Base-by-base conservation (phyloP, 2,797 vertebrate genomes). In the Macropus fuliginosus region DNA sequence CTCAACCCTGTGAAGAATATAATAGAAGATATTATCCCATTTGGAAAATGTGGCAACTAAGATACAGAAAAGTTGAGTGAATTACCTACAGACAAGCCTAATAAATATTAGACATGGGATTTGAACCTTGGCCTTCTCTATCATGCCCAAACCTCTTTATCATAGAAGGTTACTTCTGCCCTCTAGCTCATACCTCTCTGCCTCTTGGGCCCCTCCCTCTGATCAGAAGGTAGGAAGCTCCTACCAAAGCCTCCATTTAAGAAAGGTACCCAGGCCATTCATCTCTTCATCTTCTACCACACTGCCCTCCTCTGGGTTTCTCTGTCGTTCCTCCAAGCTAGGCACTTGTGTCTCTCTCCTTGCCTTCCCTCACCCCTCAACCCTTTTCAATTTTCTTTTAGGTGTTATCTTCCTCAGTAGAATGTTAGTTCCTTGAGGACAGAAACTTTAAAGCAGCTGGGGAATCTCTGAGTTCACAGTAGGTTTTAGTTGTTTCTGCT, bases 391-490 rank as follows among this genome's bases (percentile, higher is more conserved):
- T 74, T 74, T 24, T 24, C 62, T 74, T 74, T 40, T 40, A 40
- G 16, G 10, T 40, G 0, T 24, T 24, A 18, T 81, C 16, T 40
- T 40, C 34, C 62, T n/a, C 66, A 74, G 40, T 74, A 74, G 66
- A 74, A 24, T 74, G 66, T 74, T 74, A 40, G 18, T 40, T 74
- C 6, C 66, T 21, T 40, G n/a, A 40, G 66, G 18, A 8, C 28
- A 34, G 31, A 59, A 3, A 59, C 3, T 95, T 91, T 94, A 95
- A 97, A 96, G 93, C 97, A 95, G 95, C 50, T 0, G 5, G 93
- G 92, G 89, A 96, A 96, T 94, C 92, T 95, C 95, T 96, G 97
- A 98, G 96, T 93, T 59, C 3, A 54, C 52, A 91, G 1, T 29
- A 74, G 66, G 66, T 92, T 92, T 81, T 52, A 95, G 95, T 3